Conservation (phyloP, 2,797 vertebrate species). For the Buphagus erythrorhynchus region DNA sequence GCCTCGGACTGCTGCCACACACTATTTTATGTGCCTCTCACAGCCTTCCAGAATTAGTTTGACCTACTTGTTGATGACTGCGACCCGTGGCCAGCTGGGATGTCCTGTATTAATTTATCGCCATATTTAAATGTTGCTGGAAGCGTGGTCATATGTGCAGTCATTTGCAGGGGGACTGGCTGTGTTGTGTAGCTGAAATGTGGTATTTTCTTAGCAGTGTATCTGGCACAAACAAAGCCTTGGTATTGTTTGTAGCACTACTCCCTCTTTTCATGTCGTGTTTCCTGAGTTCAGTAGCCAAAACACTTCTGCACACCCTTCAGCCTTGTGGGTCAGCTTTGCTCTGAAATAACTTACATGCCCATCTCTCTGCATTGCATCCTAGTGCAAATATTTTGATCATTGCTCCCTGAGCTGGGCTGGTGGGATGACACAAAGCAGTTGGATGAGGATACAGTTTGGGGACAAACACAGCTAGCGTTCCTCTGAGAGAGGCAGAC, state of each 20-base stretch:
- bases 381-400: slow-evolving; percentile 50
- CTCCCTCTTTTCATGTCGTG: not conserved
- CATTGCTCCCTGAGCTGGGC: not conserved
- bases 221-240: slow-evolving; percentile 54
- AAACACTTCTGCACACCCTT: not conserved
- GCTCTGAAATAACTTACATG: not conserved
- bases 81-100: not conserved
- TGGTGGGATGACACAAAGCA: slow-evolving; percentile 62
- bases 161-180: not conserved
- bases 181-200: not conserved
- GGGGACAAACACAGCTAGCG: slow-evolving; percentile 61
- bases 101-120: slow-evolving; percentile 18
- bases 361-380: not conserved
- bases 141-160: not conserved
- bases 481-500: slow-evolving; percentile 51
- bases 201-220: not conserved
- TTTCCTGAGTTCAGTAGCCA: slow-evolving; percentile 43
- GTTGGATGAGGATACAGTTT: slow-evolving; percentile 58
- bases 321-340: slow-evolving; percentile 40
- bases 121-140: not conserved
- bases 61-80: slow-evolving; percentile 18
- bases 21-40: not conserved
- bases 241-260: slow-evolving; percentile 29
- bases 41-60: slow-evolving; percentile 20
- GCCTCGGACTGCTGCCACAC: not conserved